Conservation (phyloP, 2,113 vertebrate genomes). For the Salminus brasiliensis region DNA sequence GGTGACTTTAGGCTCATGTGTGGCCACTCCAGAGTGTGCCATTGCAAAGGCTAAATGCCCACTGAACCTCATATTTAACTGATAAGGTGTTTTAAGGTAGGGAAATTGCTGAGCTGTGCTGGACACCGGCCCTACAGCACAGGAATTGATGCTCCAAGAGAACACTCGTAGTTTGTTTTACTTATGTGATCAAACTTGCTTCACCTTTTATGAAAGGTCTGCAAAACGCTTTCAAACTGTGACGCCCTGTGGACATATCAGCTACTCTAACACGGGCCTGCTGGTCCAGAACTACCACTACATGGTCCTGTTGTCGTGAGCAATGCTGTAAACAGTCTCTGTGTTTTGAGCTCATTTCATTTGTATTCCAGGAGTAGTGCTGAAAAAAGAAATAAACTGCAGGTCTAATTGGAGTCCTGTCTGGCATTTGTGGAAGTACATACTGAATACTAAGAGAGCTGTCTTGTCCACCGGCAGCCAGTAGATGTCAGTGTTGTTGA, state of each 20-base stretch:
- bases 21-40: background rate
- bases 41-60: too few relatives aligned
- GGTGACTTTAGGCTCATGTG: background rate
- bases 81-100: too few relatives aligned
- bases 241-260: background rate
- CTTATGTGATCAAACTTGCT: background rate
- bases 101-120: too few relatives aligned
- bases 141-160: too few relatives aligned
- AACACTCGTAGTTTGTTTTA: too few relatives aligned
- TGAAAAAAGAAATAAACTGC: constrained; percentile 8
- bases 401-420: constrained; percentile 25
- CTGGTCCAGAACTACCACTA: background rate
- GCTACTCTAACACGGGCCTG: background rate
- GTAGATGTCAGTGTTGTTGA: constrained; percentile 43
- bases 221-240: background rate
- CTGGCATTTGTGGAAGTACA: constrained; percentile 26
- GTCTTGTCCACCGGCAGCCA: constrained; percentile 17
- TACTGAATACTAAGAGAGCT: background rate
- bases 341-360: background rate
- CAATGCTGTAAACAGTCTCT: background rate
- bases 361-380: background rate
- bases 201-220: background rate
- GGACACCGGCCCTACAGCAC: too few relatives aligned
- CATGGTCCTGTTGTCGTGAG: background rate
- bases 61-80: too few relatives aligned